Evolutionary conservation across 2,113 vertebrate genomes (phyloP).

Genomic region (Antennarius striatus): DNA sequence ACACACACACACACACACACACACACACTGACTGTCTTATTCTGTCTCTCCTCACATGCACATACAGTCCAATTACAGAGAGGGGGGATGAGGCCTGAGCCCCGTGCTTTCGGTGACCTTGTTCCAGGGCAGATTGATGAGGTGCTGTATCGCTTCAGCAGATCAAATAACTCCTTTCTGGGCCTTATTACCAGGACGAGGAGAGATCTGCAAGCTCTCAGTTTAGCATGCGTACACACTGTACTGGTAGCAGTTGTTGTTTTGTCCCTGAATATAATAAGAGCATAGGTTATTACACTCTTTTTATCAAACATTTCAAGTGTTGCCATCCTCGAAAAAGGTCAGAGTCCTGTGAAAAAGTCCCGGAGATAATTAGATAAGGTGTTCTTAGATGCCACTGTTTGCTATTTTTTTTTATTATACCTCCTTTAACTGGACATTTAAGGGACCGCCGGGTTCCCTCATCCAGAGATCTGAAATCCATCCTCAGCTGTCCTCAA

Average conservation of each 20-base stretch:
- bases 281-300: background rate
- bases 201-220: slow-evolving; percentile 38
- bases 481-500: no score
- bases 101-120: slow-evolving; percentile 63
- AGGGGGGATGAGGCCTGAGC: slow-evolving; percentile 52
- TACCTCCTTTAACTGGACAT: slow-evolving; percentile 21
- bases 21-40: slow-evolving; percentile 19
- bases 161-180: slow-evolving; percentile 71
- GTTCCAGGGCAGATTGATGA: slow-evolving; percentile 71
- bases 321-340: slow-evolving; percentile 6
- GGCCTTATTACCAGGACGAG: slow-evolving; percentile 63
- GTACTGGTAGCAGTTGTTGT: slow-evolving; percentile 2
- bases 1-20: background rate
- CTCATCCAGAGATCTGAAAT: no score
- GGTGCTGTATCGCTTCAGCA: slow-evolving; percentile 58
- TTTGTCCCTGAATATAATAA: background rate
- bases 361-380: slow-evolving; percentile 22
- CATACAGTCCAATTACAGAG: slow-evolving; percentile 65
- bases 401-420: slow-evolving; percentile 15
- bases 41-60: slow-evolving; percentile 37
- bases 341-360: slow-evolving; percentile 7
- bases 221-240: slow-evolving; percentile 10
- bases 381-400: slow-evolving; percentile 11
- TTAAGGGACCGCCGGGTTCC: background rate
- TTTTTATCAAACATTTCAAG: background rate